Evolutionary conservation across 2,888 invertebrate species (phyloP).

Genomic region (Drosophila pegasa): DNA sequence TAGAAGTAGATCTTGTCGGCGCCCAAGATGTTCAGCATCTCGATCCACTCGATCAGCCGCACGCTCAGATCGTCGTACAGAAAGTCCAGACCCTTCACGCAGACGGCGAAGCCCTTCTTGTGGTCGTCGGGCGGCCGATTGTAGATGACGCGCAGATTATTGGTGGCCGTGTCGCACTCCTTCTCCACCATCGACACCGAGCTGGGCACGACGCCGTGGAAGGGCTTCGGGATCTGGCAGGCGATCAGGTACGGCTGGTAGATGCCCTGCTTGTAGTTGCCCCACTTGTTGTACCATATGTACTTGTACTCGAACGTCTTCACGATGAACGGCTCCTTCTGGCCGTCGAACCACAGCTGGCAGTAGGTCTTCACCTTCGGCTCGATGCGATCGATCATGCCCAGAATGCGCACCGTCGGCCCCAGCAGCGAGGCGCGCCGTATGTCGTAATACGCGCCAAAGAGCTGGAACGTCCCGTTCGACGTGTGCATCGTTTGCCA

Average conservation of each 20-base stretch:
- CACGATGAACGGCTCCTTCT: slow-evolving; percentile 92
- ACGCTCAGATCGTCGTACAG: slow-evolving; percentile 95
- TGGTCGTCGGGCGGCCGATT: slow-evolving; percentile 88
- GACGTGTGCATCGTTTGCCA: slow-evolving; percentile 94
- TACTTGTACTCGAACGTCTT: slow-evolving; percentile 96
- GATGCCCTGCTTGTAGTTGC: slow-evolving; percentile 95
- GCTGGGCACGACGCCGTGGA: slow-evolving; percentile 90
- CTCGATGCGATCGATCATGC: slow-evolving; percentile 95
- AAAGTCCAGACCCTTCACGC: slow-evolving; percentile 97
- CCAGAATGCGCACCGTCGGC: slow-evolving; percentile 93
- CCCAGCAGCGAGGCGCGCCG: slow-evolving; percentile 91
- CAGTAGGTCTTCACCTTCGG: slow-evolving; percentile 93
- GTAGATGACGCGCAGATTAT: slow-evolving; percentile 93
- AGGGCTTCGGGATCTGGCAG: slow-evolving; percentile 92
- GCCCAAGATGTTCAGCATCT: slow-evolving; percentile 93
- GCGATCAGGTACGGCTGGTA: slow-evolving; percentile 96
- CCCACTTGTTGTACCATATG: slow-evolving; percentile 97
- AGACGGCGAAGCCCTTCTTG: slow-evolving; percentile 94
- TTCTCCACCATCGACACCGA: slow-evolving; percentile 94
- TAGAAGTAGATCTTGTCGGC: slow-evolving; percentile 97
- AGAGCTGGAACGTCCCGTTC: slow-evolving; percentile 95
- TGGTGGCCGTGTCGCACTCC: slow-evolving; percentile 93
- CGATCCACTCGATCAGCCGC: slow-evolving; percentile 97
- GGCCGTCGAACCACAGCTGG: slow-evolving; percentile 95
- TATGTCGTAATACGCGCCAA: slow-evolving; percentile 95